Conservation (phyloP, 2,113 vertebrate genomes). For the Passer montanus region DNA sequence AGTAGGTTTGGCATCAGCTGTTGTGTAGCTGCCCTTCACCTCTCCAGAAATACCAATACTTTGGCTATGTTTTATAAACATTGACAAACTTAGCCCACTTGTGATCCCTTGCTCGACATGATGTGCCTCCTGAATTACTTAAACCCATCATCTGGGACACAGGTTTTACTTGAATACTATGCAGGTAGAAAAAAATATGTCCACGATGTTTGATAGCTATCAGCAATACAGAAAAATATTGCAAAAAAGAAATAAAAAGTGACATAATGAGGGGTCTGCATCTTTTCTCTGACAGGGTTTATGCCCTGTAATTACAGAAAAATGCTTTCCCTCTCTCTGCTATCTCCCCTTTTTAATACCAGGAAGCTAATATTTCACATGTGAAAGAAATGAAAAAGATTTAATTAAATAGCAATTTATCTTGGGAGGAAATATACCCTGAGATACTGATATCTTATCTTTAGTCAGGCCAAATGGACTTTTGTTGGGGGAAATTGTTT, state of each 20-base stretch:
- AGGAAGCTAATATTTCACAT: slow-evolving; percentile 45
- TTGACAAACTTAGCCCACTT: not conserved
- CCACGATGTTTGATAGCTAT: not conserved
- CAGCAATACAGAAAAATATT: not conserved
- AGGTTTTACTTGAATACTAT: not conserved
- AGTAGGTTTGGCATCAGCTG: not conserved
- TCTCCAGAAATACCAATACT: not conserved
- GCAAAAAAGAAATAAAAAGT: not conserved
- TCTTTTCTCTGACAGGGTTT: slow-evolving; percentile 21
- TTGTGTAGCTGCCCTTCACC: not conserved
- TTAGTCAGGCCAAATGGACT: slow-evolving; percentile 30
- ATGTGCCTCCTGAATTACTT: not conserved
- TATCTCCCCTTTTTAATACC: not conserved
- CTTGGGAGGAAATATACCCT: slow-evolving; percentile 14
- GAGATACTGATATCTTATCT: slow-evolving; percentile 9
- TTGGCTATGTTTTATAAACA: not conserved
- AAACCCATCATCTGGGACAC: not conserved
- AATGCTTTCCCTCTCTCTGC: not conserved
- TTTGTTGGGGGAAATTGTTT: not conserved
- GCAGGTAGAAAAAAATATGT: not conserved
- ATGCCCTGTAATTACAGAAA: slow-evolving; percentile 34
- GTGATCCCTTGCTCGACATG: not conserved
- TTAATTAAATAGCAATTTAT: slow-evolving; percentile 47
- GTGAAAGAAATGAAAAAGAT: slow-evolving; percentile 42
- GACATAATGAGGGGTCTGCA: not conserved